Conservation (phyloP, 2,113 vertebrate genomes). For the Caloenas nicobarica region DNA sequence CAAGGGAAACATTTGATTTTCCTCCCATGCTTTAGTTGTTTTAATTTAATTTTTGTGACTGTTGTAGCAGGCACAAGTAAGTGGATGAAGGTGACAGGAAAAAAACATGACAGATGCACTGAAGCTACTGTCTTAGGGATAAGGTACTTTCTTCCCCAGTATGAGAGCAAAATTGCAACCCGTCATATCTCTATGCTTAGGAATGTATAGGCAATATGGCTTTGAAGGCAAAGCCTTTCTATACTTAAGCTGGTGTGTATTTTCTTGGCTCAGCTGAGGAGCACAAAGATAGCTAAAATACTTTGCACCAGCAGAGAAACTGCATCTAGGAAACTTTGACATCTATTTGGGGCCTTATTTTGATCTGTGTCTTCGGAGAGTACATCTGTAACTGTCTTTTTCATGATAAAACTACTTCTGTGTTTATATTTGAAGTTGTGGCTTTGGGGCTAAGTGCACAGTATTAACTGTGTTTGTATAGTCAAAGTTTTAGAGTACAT, state of each 20-base stretch:
- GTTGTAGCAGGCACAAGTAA: not conserved
- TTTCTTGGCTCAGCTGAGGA: not conserved
- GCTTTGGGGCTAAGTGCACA: not conserved
- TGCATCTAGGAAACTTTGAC: not conserved
- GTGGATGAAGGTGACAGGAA: not conserved
- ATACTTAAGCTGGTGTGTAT: not conserved
- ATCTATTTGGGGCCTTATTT: not conserved
- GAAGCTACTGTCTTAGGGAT: not conserved
- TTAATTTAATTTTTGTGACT: not conserved
- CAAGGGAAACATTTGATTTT: not conserved
- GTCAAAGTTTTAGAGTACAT: not conserved
- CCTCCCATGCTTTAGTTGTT: not conserved
- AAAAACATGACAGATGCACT: not conserved
- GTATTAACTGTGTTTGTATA: not conserved
- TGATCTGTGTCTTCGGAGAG: not conserved
- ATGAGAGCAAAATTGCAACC: not conserved
- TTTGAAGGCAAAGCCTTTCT: not conserved
- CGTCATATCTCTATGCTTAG: not conserved
- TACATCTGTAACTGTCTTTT: not conserved
- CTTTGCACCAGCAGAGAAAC: not conserved
- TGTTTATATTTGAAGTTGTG: not conserved
- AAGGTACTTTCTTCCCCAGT: not conserved
- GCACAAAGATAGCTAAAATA: not conserved
- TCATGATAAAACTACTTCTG: not conserved
- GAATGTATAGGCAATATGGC: not conserved